These are phyloP conservation scores for Entomobrya proxima DNA, from an alignment of 2,888 invertebrate species.

Conservation along the genomic window DNA sequence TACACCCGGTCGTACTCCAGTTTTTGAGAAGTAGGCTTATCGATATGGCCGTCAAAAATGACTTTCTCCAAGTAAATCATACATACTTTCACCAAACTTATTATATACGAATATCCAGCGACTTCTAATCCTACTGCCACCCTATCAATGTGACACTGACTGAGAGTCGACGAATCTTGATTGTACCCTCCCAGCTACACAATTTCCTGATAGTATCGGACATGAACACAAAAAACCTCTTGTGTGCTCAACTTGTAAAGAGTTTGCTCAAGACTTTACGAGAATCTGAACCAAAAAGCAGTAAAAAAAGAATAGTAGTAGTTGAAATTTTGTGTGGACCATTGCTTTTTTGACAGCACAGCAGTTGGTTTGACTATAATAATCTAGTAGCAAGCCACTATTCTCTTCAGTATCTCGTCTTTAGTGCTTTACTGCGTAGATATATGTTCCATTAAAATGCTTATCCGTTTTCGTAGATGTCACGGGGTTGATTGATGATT, in stretches of 20 bases:
- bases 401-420: neutral
- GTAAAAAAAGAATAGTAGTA: too few relatives aligned
- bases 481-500: constrained; percentile 33
- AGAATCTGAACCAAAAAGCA: neutral
- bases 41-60: neutral
- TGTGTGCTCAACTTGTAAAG: neutral
- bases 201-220: neutral
- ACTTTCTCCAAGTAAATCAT: neutral
- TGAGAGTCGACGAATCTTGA: constrained; percentile 22
- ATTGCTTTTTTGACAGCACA: too few relatives aligned
- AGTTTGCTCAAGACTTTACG: neutral
- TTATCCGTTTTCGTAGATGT: constrained; percentile 8
- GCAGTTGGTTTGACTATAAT: too few relatives aligned
- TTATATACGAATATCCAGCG: neutral
- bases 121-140: neutral
- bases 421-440: neutral
- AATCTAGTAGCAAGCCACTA: too few relatives aligned
- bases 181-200: neutral
- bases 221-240: neutral
- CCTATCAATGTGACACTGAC: constrained; percentile 5
- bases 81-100: neutral
- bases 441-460: constrained; percentile 1
- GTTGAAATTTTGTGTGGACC: too few relatives aligned
- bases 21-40: too few relatives aligned
- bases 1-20: too few relatives aligned